Evolutionary conservation across 2,888 invertebrate species (phyloP).

Genomic region (Microplitis deprimator): DNA sequence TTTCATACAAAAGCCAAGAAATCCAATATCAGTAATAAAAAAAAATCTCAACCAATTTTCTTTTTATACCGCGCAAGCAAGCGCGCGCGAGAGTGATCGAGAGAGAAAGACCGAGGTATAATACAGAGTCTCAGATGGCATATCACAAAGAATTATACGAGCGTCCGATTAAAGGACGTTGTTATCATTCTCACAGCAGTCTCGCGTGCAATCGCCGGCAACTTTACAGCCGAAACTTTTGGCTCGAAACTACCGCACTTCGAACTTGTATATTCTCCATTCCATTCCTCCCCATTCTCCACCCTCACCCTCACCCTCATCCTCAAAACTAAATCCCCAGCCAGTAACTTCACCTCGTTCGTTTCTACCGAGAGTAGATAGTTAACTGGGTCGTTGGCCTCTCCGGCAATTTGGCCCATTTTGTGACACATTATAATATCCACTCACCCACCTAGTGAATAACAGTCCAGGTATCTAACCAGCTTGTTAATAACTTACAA

Average conservation of each 20-base stretch:
- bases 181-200: slow-evolving; percentile 33
- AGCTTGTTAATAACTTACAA: background rate
- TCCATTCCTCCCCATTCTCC: slow-evolving; percentile 16
- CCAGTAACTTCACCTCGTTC: slow-evolving; percentile 16
- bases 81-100: no score
- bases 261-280: slow-evolving; percentile 25
- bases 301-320: slow-evolving; percentile 1
- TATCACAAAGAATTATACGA: slow-evolving; percentile 3
- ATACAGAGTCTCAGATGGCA: slow-evolving; percentile 3
- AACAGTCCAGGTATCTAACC: background rate
- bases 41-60: background rate
- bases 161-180: slow-evolving; percentile 8
- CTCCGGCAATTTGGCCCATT: slow-evolving; percentile 18
- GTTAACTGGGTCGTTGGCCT: slow-evolving; percentile 27
- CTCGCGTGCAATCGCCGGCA: slow-evolving; percentile 22
- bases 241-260: slow-evolving; percentile 38
- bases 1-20: background rate
- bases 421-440: background rate
- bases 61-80: background rate
- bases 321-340: background rate
- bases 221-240: slow-evolving; percentile 36
- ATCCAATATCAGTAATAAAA: background rate
- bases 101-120: background rate
- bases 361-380: background rate
- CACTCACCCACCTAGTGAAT: background rate